Conservation (phyloP, 2,888 invertebrate species). For the Biston betularia region DNA sequence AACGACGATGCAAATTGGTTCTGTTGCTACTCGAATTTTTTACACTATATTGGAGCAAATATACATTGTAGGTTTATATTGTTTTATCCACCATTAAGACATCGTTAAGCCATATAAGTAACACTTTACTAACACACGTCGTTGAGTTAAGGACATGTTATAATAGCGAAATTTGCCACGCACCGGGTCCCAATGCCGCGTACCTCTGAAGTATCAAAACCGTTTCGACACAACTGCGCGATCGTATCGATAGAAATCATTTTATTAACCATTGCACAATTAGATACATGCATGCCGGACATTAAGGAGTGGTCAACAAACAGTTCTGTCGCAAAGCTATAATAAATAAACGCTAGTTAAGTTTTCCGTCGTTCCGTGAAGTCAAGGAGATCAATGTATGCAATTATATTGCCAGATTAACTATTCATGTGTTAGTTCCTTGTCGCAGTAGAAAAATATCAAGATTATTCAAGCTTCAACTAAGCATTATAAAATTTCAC, state of each 20-base stretch:
- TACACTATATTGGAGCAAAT: background rate
- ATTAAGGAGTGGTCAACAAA: slow-evolving; percentile 67
- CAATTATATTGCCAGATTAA: slow-evolving; percentile 56
- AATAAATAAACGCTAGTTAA: slow-evolving; percentile 64
- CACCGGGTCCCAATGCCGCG: slow-evolving; percentile 64
- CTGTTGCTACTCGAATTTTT: background rate
- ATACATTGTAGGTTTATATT: too few relatives aligned
- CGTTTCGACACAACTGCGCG: slow-evolving; percentile 65
- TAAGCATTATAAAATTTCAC: background rate
- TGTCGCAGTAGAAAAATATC: slow-evolving; percentile 8
- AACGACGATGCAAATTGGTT: background rate
- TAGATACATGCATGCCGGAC: slow-evolving; percentile 61
- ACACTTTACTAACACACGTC: slow-evolving; percentile 25
- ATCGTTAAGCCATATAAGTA: slow-evolving; percentile 27
- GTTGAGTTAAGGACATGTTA: slow-evolving; percentile 49
- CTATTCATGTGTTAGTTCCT: background rate
- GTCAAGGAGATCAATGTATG: slow-evolving; percentile 80
- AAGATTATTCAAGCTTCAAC: background rate
- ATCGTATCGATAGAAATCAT: slow-evolving; percentile 66
- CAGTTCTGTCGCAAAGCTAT: slow-evolving; percentile 62
- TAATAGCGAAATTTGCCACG: slow-evolving; percentile 61
- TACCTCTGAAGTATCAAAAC: slow-evolving; percentile 56
- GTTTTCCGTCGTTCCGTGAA: slow-evolving; percentile 74
- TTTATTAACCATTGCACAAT: slow-evolving; percentile 63
- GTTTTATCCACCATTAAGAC: slow-evolving; percentile 2